phyloP scores from a whole-genome alignment of 2,888 invertebrate species.

The Eupithecia abbreviata region DNA sequence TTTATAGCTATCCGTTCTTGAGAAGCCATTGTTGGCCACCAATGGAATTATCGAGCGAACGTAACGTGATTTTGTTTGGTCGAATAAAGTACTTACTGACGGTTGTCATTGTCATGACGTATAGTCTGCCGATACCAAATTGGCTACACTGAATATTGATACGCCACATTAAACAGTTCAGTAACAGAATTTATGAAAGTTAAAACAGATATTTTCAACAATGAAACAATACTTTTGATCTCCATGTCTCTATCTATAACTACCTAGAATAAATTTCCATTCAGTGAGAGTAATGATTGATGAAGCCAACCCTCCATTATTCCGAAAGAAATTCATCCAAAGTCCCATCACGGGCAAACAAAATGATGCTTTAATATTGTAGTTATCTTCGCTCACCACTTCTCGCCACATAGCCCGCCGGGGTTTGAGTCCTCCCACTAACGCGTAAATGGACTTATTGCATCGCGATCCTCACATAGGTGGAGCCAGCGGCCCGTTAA shows the following conservation, averaged over 20 bases:
- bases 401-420: conserved; percentile 56
- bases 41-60: conserved; percentile 69
- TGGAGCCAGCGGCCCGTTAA: conserved; percentile 48
- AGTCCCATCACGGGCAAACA: conserved; percentile 44
- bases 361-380: conserved; percentile 46
- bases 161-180: conserved; percentile 31
- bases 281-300: conserved; percentile 17
- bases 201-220: conserved; percentile 18
- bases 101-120: conserved; percentile 45
- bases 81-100: conserved; percentile 51
- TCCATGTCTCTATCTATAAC: conserved; percentile 6
- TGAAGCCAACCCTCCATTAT: conserved; percentile 23
- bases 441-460: conserved; percentile 67
- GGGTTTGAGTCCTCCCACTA: conserved; percentile 58
- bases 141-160: conserved; percentile 40
- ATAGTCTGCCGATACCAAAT: conserved; percentile 39
- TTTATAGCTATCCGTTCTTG: conserved; percentile 76
- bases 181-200: conserved; percentile 20
- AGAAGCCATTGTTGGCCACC: conserved; percentile 71
- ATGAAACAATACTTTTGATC: conserved; percentile 17
- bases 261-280: conserved; percentile 15
- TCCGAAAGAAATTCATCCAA: conserved; percentile 37
- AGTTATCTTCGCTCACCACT: conserved; percentile 57
- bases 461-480: conserved; percentile 53
- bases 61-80: conserved; percentile 63